Evolutionary conservation across 2,113 vertebrate species (phyloP).

Genomic region (Eonycteris spelaea): DNA sequence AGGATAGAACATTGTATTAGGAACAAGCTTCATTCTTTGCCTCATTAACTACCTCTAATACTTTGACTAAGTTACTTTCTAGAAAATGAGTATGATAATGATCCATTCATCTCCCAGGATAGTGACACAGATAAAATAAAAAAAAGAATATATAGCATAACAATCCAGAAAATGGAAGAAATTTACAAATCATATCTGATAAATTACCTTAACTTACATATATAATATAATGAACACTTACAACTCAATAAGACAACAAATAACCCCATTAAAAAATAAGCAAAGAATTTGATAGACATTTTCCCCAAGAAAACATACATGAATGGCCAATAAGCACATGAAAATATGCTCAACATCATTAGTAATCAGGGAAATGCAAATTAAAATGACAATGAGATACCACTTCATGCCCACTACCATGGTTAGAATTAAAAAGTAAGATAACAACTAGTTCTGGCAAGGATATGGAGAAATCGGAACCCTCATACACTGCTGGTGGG

Average conservation of each 20-base stretch:
- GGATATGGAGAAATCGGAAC: background rate
- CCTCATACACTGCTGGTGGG: background rate
- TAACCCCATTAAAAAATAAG: background rate
- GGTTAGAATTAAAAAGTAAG: background rate
- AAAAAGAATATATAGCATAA: background rate
- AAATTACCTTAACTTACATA: background rate
- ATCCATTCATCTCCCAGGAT: background rate
- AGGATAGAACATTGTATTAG: background rate
- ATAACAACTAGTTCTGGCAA: background rate
- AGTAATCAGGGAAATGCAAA: background rate
- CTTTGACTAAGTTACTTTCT: background rate
- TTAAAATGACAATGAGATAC: background rate
- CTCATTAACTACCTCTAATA: background rate
- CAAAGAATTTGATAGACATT: background rate
- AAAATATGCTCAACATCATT: background rate
- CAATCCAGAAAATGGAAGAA: background rate
- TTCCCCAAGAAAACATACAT: background rate
- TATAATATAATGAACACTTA: background rate
- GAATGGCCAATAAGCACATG: slow-evolving; percentile 4
- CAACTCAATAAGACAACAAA: background rate
- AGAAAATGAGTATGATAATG: slow-evolving; percentile 5
- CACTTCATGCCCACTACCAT: background rate
- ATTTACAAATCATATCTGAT: background rate
- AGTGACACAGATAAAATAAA: slow-evolving; percentile 2
- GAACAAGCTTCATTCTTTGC: background rate